Evolutionary conservation across 64 coral and sea anemone species (phyloP), one percentile per base, ranked within the genome.

Genomic region (Trachythela sp.): DNA sequence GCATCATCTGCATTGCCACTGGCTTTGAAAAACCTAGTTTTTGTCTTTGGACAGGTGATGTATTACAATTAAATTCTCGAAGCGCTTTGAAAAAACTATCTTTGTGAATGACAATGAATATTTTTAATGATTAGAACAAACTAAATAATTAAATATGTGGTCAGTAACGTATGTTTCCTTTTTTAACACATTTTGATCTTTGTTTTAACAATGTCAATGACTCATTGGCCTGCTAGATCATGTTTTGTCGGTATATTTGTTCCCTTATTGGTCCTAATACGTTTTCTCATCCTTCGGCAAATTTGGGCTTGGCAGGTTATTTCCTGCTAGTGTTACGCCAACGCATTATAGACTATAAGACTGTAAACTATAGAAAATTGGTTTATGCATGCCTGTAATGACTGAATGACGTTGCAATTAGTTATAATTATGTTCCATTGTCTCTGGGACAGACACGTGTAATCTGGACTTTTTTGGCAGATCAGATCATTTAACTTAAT

Each of bases 281-380:
- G 8, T 11, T 64, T 26, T 5, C 8, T 9, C 24, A 64, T 64
- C 56, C 20, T 64, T 26, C 56, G 13, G 56, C 56, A 64, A 64
- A 64, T 64, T 27, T 64, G 56, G 56, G 56, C 56, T 4, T 9
- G 56, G 56, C 26, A 27, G 26, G 56, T 64, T 64, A 64, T 64
- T 64, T 64, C 56, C 56, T 64, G 56, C 56, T 64, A 64, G 56
- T 64, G 56, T 26, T 64, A 64, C 56, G 56, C 56, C 56, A 64
- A 64, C 56, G 56, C 56, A 64, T 64, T 26, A 20, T 26, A 20
- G 24, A n/a, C 56, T 45, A 6, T 45, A 11, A 6, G 42, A 45
- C 11, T 45, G 42, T 45, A 11, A 45, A 45, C 4, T 11, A 26
- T 24, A 5, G 56, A 64, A 64, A 64, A 2, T 6, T 64, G 26